Conservation (phyloP, 2,113 vertebrate genomes). For the Canis aureus region DNA sequence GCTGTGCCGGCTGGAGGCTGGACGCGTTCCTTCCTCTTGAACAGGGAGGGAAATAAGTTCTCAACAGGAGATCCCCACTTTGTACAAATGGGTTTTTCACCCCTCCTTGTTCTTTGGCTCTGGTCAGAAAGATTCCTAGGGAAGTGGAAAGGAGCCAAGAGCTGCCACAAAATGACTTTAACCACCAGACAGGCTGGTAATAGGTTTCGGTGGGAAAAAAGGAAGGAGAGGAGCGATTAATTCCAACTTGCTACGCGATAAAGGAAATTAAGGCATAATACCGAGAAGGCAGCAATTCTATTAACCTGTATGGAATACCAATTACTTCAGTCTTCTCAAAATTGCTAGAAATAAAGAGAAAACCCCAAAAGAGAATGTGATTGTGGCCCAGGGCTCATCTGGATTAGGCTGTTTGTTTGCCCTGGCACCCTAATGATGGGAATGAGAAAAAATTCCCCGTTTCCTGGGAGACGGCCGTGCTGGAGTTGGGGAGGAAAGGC, state of each 20-base stretch:
- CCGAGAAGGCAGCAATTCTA: constrained; percentile 79
- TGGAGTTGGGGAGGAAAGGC: constrained; percentile 40
- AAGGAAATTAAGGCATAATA: constrained; percentile 85
- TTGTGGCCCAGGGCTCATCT: constrained; percentile 65
- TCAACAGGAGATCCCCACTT: constrained; percentile 76
- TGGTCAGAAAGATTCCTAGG: constrained; percentile 77
- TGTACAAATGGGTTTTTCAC: constrained; percentile 81
- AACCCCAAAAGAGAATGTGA: constrained; percentile 58
- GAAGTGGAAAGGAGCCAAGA: constrained; percentile 79
- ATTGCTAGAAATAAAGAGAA: constrained; percentile 73
- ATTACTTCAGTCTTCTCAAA: constrained; percentile 74
- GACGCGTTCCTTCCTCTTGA: constrained; percentile 65
- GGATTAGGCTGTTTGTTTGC: constrained; percentile 79
- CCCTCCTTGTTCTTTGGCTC: constrained; percentile 80
- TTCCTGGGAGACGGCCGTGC: constrained; percentile 69
- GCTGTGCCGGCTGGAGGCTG: constrained; percentile 68
- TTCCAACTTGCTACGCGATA: constrained; percentile 81
- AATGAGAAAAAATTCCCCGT: constrained; percentile 65
- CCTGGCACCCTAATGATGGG: constrained; percentile 78
- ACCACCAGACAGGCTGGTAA: constrained; percentile 79
- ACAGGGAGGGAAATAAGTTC: constrained; percentile 78
- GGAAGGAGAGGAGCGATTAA: constrained; percentile 82
- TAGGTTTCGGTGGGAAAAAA: constrained; percentile 81
- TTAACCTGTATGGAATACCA: constrained; percentile 80
- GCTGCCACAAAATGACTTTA: constrained; percentile 75